Conservation (phyloP, 2,888 invertebrate genomes). For the Odiellus spinosus region DNA sequence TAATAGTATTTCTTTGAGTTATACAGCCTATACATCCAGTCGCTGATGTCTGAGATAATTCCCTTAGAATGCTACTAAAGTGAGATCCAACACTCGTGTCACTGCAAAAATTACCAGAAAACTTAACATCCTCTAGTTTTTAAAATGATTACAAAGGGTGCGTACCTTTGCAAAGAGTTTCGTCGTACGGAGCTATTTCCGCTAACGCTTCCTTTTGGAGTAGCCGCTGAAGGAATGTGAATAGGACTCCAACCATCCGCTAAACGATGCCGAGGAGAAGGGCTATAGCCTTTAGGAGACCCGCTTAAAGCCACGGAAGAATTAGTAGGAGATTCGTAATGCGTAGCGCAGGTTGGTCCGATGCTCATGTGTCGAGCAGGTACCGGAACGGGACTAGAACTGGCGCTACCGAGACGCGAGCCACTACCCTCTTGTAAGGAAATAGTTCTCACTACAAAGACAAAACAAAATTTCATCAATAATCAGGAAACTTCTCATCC, state of each 20-base stretch:
- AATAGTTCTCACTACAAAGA: too few species aligned
- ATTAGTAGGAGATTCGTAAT: not conserved
- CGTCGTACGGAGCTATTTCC: constrained; percentile 2
- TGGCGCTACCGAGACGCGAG: constrained; percentile 12
- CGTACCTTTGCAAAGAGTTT: constrained; percentile 15
- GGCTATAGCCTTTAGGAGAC: too few species aligned
- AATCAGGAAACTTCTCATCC: too few species aligned
- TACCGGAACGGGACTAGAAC: constrained; percentile 22
- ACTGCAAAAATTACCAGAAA: constrained; percentile 9
- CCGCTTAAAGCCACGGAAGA: too few species aligned
- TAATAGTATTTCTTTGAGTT: constrained; percentile 15
- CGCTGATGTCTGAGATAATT: constrained; percentile 36
- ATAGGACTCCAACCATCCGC: too few species aligned
- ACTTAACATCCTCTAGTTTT: too few species aligned
- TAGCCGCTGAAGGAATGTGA: too few species aligned
- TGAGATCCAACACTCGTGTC: constrained; percentile 16
- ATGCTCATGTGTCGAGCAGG: constrained; percentile 13
- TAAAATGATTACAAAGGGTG: too few species aligned
- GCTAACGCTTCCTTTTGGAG: too few species aligned
- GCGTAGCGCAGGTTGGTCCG: not conserved
- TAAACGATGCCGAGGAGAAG: too few species aligned
- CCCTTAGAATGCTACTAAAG: constrained; percentile 24
- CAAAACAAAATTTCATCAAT: too few species aligned
- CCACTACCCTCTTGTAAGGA: not conserved
- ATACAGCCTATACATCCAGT: constrained; percentile 17